These are phyloP conservation scores for Aphaenogaster rudis DNA, from an alignment of 1,140 invertebrate species.

Conservation along the genomic window DNA sequence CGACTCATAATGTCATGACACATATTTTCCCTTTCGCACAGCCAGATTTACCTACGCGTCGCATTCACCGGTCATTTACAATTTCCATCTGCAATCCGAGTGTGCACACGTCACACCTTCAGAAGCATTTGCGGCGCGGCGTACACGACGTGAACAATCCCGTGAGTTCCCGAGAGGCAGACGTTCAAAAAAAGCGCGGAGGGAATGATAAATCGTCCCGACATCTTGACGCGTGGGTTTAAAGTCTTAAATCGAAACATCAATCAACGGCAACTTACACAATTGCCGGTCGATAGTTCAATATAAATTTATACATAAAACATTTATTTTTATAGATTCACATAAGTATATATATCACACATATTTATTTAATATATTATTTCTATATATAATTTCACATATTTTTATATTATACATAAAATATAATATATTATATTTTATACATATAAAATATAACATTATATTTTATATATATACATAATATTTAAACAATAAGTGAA, in stretches of 20 bases:
- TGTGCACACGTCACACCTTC: background rate
- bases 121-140: background rate
- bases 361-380: too few relatives aligned
- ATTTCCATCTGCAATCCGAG: conserved; percentile 22
- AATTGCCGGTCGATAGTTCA: background rate
- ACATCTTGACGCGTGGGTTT: background rate
- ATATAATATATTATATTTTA: too few relatives aligned
- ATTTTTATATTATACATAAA: too few relatives aligned
- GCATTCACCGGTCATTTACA: background rate
- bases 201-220: background rate
- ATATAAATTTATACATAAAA: background rate
- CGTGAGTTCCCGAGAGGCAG: background rate
- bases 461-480: too few relatives aligned
- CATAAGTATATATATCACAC: background rate
- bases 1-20: background rate
- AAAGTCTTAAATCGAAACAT: conserved; percentile 18
- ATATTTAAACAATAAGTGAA: too few relatives aligned
- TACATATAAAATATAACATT: too few relatives aligned
- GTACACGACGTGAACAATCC: conserved; percentile 17
- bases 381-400: too few relatives aligned
- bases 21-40: conserved; percentile 45
- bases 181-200: background rate
- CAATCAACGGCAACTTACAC: background rate
- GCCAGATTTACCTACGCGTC: conserved; percentile 27
- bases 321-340: background rate